Base-by-base conservation (phyloP, 2,888 invertebrate species). In the Protodeltote pygarga region DNA sequence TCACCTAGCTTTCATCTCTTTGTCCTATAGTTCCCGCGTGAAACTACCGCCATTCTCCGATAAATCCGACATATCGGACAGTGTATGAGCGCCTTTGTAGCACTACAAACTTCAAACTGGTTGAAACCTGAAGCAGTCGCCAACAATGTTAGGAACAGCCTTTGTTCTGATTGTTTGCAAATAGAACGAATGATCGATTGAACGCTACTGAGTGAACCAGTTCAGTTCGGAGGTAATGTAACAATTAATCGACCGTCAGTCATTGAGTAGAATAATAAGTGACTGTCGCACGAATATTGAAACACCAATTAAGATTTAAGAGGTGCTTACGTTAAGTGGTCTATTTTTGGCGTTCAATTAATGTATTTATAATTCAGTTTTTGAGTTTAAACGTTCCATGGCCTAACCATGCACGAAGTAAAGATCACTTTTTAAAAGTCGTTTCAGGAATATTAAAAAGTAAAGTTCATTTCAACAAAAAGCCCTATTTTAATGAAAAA, bases 241-340 rank as follows among this genome's bases (percentile, higher is more conserved):
- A 16, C 50, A 27, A 41, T 49, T 64, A 40, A 40, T 49, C 13
- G 65, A 49, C 34, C 23, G 65, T 64, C 65, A 58, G 24, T 37
- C 28, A 37, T 9, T 17, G 65, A n/a, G n/a, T n/a, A n/a, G n/a
- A n/a, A n/a, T n/a, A n/a, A n/a, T n/a, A n/a, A n/a, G n/a, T n/a
- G n/a, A n/a, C n/a, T n/a, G n/a, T n/a, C n/a, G n/a, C n/a, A n/a
- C n/a, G n/a, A n/a, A n/a, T n/a, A n/a, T n/a, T n/a, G n/a, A n/a
- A n/a, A n/a, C n/a, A n/a, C n/a, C n/a, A n/a, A n/a, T n/a, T n/a
- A n/a, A n/a, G n/a, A n/a, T n/a, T n/a, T n/a, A n/a, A n/a, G n/a
- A n/a, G n/a, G n/a, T n/a, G n/a, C n/a, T n/a, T n/a, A n/a, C n/a
- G n/a, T n/a, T n/a, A n/a, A n/a, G n/a, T n/a, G n/a, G n/a, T n/a